phyloP scores from a whole-genome alignment of 2,113 vertebrate species.

The Nothoprocta perdicaria region DNA sequence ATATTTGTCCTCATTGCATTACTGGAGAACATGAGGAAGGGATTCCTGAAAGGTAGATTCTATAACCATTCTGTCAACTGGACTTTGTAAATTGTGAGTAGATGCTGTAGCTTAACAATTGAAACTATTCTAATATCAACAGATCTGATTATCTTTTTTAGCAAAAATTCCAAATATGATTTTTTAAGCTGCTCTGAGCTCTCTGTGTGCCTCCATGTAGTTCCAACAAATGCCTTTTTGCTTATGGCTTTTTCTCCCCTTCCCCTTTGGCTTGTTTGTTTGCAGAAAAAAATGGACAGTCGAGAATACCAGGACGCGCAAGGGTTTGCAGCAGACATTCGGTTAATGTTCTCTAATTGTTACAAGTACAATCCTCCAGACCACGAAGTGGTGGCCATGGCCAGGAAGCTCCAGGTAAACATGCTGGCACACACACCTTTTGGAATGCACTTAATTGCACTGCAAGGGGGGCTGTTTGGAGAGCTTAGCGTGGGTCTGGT shows the following conservation, averaged over 20 bases:
- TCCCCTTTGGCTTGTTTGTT: constrained; percentile 37
- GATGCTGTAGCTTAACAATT: background rate
- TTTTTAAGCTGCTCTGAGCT: background rate
- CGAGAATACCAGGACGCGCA: constrained; percentile 91
- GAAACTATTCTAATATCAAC: background rate
- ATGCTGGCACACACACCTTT: background rate
- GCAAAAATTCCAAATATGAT: background rate
- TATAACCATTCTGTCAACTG: background rate
- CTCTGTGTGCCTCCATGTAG: background rate
- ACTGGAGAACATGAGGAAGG: background rate
- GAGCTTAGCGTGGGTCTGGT: background rate
- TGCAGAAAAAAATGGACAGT: constrained; percentile 92
- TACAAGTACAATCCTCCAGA: constrained; percentile 98
- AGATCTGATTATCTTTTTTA: background rate
- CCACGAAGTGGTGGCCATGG: constrained; percentile 91
- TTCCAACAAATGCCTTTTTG: constrained; percentile 21
- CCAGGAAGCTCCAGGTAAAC: constrained; percentile 92
- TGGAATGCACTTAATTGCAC: background rate
- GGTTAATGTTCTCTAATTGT: constrained; percentile 98
- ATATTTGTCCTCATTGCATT: background rate
- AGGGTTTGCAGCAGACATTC: constrained; percentile 90
- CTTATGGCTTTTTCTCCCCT: constrained; percentile 28
- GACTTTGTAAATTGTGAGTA: background rate
- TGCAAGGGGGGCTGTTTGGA: background rate
- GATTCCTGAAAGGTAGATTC: background rate